Evolutionary conservation across 2,888 invertebrate genomes (phyloP).

Genomic region (Athalia circularis): DNA sequence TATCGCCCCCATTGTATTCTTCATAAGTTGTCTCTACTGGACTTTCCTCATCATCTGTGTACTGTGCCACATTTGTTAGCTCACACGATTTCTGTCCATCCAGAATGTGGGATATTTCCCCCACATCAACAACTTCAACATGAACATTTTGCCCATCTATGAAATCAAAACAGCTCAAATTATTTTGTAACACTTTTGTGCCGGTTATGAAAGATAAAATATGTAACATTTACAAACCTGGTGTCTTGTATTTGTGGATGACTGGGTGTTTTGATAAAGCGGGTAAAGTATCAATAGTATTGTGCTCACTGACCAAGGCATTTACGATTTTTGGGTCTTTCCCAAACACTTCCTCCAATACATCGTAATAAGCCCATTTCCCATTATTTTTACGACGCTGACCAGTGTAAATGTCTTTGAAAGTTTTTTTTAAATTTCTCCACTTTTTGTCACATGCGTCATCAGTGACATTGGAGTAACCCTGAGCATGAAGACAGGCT

Average conservation of each 20-base stretch:
- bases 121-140: conserved; percentile 50
- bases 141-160: conserved; percentile 49
- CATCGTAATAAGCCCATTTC: conserved; percentile 50
- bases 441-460: conserved; percentile 52
- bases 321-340: conserved; percentile 50
- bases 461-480: conserved; percentile 48
- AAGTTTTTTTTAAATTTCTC: conserved; percentile 51
- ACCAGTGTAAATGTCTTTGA: conserved; percentile 51
- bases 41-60: conserved; percentile 27
- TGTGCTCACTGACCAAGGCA: conserved; percentile 39
- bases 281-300: not conserved
- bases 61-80: not conserved
- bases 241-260: conserved; percentile 41
- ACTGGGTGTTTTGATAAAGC: conserved; percentile 27
- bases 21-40: conserved; percentile 18
- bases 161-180: not conserved
- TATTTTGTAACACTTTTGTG: not conserved
- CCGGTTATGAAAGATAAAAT: not conserved
- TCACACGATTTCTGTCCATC: conserved; percentile 45
- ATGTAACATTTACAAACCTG: conserved; percentile 16
- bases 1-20: conserved; percentile 30
- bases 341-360: conserved; percentile 49
- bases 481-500: conserved; percentile 44
- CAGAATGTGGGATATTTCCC: conserved; percentile 44
- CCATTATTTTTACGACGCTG: conserved; percentile 47